Conservation (phyloP, 1,140 invertebrate genomes). For the Psilanteris sp. region DNA sequence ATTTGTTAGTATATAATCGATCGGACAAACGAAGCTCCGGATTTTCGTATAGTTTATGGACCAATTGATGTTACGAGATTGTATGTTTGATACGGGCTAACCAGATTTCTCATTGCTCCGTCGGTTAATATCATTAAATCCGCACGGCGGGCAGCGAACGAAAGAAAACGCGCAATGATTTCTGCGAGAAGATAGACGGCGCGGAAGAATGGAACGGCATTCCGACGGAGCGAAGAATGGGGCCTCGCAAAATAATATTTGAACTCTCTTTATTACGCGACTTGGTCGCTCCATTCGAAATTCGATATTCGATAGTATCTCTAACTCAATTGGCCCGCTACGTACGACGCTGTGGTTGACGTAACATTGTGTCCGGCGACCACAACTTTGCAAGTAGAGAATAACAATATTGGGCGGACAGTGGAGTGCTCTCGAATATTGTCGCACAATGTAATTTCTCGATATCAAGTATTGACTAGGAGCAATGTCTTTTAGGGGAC, state of each 20-base stretch:
- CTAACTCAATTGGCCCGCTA: conserved; percentile 60
- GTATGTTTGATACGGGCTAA: conserved; percentile 32
- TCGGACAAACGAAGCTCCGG: conserved; percentile 30
- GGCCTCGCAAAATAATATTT: conserved; percentile 52
- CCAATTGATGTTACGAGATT: conserved; percentile 30
- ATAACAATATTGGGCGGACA: conserved; percentile 63
- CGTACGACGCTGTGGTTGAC: conserved; percentile 58
- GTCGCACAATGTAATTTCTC: conserved; percentile 58
- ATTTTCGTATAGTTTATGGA: conserved; percentile 40
- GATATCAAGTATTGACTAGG: conserved; percentile 49
- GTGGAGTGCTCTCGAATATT: conserved; percentile 49
- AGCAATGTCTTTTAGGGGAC: conserved; percentile 36
- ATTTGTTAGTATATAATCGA: conserved; percentile 46
- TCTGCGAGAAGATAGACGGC: conserved; percentile 19
- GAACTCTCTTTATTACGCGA: conserved; percentile 59
- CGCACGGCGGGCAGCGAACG: not conserved
- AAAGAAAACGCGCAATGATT: conserved; percentile 25
- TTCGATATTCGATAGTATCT: conserved; percentile 65
- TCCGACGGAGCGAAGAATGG: conserved; percentile 50
- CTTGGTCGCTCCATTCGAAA: conserved; percentile 43
- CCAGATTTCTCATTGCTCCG: conserved; percentile 11
- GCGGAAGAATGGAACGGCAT: conserved; percentile 33
- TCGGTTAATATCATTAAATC: conserved; percentile 44
- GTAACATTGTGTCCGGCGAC: conserved; percentile 55
- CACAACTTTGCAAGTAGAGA: conserved; percentile 62